Evolutionary conservation across 2,888 invertebrate species (phyloP).

Genomic region (Agonum fuliginosum): DNA sequence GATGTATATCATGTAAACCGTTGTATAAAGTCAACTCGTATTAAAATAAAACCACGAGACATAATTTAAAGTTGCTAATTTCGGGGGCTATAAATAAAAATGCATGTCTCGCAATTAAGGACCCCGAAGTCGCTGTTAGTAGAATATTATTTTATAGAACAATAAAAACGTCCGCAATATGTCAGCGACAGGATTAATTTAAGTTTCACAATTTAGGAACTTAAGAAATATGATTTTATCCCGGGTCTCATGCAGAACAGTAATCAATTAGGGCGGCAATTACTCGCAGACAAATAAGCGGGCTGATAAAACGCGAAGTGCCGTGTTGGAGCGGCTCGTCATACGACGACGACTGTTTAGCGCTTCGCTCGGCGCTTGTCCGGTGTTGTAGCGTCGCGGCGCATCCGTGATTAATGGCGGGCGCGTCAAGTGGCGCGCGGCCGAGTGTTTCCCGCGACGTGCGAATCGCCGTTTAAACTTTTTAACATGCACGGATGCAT

Average conservation of each 20-base stretch:
- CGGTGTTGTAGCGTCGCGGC: conserved; percentile 5
- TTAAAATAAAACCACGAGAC: conserved; percentile 56
- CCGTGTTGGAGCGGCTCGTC: conserved; percentile 37
- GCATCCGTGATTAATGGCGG: conserved; percentile 57
- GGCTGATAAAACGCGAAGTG: conserved; percentile 51
- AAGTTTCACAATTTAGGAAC: conserved; percentile 56
- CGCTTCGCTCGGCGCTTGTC: conserved; percentile 44
- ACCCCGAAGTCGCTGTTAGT: conserved; percentile 1
- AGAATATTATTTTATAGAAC: conserved; percentile 47
- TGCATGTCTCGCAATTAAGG: conserved; percentile 53
- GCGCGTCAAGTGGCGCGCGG: conserved; percentile 55
- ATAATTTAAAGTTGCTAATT: conserved; percentile 58
- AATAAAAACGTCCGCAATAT: conserved; percentile 58
- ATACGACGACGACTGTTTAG: conserved; percentile 39
- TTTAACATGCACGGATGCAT: conserved; percentile 59
- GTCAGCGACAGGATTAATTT: conserved; percentile 56
- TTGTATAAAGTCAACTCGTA: conserved; percentile 45
- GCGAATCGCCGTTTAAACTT: conserved; percentile 58
- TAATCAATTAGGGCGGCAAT: conserved; percentile 56
- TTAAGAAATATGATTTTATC: conserved; percentile 57
- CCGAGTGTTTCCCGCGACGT: conserved; percentile 45
- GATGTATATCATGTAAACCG: conserved; percentile 55
- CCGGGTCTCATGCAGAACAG: conserved; percentile 55
- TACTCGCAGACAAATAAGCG: conserved; percentile 55
- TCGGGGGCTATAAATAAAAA: conserved; percentile 56